These are phyloP conservation scores for Drosophila heteroneura DNA, from an alignment of 2,888 invertebrate genomes.

Conservation along the genomic window DNA sequence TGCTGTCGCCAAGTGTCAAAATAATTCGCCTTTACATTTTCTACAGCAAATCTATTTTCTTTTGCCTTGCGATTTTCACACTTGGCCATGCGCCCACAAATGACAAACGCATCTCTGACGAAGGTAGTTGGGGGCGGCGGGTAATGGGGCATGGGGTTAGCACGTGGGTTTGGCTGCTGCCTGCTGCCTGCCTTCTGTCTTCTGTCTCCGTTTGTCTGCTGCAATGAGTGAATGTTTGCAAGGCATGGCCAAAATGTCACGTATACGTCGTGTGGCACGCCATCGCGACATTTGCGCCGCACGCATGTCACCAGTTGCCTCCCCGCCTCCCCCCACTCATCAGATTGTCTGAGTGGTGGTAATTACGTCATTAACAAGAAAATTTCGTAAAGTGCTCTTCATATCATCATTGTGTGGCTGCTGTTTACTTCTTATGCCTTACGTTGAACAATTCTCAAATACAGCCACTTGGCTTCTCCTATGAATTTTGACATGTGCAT, in stretches of 20 bases:
- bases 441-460: background rate
- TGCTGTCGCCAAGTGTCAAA: constrained; percentile 79
- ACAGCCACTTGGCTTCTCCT: background rate
- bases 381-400: constrained; percentile 70
- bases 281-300: constrained; percentile 39
- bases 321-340: background rate
- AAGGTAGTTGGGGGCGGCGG: background rate
- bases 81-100: constrained; percentile 70
- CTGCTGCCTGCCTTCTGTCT: background rate
- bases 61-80: constrained; percentile 56
- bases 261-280: constrained; percentile 81
- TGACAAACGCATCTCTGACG: constrained; percentile 34
- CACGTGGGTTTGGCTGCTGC: background rate
- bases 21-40: constrained; percentile 71
- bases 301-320: constrained; percentile 33
- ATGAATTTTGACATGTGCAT: constrained; percentile 8
- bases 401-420: constrained; percentile 44
- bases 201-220: constrained; percentile 32
- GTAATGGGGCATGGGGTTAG: background rate
- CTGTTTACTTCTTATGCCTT: constrained; percentile 15
- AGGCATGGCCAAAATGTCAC: constrained; percentile 77
- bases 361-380: constrained; percentile 78
- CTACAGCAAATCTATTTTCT: constrained; percentile 74
- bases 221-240: constrained; percentile 48
- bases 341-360: constrained; percentile 15